phyloP scores from a whole-genome alignment of 2,888 invertebrate genomes.

The Acrocyrtus sp. region DNA sequence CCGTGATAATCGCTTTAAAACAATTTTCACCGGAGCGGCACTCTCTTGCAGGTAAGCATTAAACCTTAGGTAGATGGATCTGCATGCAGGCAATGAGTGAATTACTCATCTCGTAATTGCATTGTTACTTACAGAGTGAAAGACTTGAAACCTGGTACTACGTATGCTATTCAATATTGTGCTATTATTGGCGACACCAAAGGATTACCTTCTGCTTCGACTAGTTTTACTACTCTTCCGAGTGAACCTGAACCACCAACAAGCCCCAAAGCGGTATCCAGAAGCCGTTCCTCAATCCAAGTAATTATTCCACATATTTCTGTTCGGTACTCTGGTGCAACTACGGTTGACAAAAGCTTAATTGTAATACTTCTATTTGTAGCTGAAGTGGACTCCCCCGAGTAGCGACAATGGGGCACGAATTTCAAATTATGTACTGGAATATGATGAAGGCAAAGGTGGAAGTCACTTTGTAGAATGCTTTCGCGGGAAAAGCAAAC shows the following conservation, averaged over 20 bases:
- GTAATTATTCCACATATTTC: too few relatives aligned
- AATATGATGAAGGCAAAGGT: slow-evolving; percentile 77
- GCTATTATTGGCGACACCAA: slow-evolving; percentile 80
- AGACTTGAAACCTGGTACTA: slow-evolving; percentile 80
- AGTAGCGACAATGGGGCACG: slow-evolving; percentile 83
- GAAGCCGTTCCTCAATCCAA: slow-evolving; percentile 58
- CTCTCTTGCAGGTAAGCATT: slow-evolving; percentile 73
- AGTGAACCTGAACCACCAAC: slow-evolving; percentile 82
- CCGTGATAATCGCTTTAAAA: slow-evolving; percentile 85
- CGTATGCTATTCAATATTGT: slow-evolving; percentile 84
- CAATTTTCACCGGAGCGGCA: slow-evolving; percentile 82
- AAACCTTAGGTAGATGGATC: not conserved
- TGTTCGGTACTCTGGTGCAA: not conserved
- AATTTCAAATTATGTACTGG: slow-evolving; percentile 79
- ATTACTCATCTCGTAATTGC: not conserved
- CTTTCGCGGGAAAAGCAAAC: slow-evolving; percentile 78
- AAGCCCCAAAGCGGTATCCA: slow-evolving; percentile 53
- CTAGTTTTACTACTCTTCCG: slow-evolving; percentile 81
- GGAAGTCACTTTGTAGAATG: slow-evolving; percentile 78
- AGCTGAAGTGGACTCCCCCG: slow-evolving; percentile 72
- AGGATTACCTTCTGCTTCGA: slow-evolving; percentile 80
- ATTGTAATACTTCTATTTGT: slow-evolving; percentile 29
- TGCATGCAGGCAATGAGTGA: not conserved
- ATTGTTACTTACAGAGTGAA: slow-evolving; percentile 71
- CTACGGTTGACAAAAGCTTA: not conserved